Evolutionary conservation across 2,888 invertebrate species (phyloP), one percentile per base, ranked within the genome.

Genomic region (Mechanitis mazaeus): DNA sequence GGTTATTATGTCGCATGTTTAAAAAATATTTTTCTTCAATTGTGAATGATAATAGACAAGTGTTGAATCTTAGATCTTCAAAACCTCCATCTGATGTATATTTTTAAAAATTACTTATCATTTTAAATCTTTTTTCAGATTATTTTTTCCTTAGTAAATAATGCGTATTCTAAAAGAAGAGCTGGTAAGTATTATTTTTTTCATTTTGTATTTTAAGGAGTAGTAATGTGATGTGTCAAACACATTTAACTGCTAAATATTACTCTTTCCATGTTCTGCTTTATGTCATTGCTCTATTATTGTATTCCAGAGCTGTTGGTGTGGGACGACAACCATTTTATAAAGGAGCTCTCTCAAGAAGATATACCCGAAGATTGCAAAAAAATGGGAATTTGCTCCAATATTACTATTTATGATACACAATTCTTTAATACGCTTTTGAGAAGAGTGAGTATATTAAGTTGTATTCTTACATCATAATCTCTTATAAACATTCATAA

Each of bases 241-340:
- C 2, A 47, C 20, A n/a, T 47, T 47, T 47, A 20, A 3, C 20
- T 47, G 47, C 5, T 20, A 47, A 20, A 11, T 47, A 6, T n/a
- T 47, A 47, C 20, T n/a, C 6, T 28, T 47, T 20, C n/a, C 12
- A n/a, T 47, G 12, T 5, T 35, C 35, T 35, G 35, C 6, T 35
- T 35, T 35, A 35, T 35, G 35, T 3, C 6, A 5, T 35, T 35
- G 3, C 3, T 35, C 35, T 35, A 42, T 9, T 42, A 9, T 42
- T 42, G 6, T 42, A 5, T 50, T 50, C 11, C 31, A 50, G 50
- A 31, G 2, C 5, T 50, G 2, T 31, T 50, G 31, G 9, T 9
- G 6, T 50, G 50, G 50, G 50, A 50, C 28, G 50, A 50, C 7
- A 31, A 50, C 31, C 31, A 50, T 50, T 31, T 31, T 50, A 50